Conservation (phyloP, 2,888 invertebrate genomes). For the Drosophila ezoana region DNA sequence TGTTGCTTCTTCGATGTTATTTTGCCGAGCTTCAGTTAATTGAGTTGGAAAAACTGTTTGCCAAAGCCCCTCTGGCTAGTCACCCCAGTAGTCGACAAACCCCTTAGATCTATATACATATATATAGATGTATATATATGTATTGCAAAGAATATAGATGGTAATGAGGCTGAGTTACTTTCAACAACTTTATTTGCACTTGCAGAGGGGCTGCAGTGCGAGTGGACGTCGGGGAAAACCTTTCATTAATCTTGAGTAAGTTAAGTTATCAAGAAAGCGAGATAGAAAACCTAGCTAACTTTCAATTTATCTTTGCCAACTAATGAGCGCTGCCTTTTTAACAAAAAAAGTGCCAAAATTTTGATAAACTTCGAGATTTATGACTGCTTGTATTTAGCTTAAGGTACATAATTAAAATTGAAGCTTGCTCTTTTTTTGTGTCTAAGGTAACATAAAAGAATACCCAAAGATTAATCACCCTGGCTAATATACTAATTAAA, state of each 20-base stretch:
- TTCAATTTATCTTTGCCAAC: conserved; percentile 67
- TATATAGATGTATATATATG: neutral
- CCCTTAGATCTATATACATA: conserved; percentile 1
- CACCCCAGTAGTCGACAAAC: conserved; percentile 16
- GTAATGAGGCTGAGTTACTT: conserved; percentile 27
- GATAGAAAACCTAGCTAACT: conserved; percentile 22
- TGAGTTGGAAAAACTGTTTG: conserved; percentile 59
- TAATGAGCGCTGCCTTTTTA: conserved; percentile 53
- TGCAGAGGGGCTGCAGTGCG: conserved; percentile 4
- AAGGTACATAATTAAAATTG: conserved; percentile 42
- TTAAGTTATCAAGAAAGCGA: conserved; percentile 45
- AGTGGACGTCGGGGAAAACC: conserved; percentile 4
- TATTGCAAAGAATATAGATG: neutral
- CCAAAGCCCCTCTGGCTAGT: conserved; percentile 16
- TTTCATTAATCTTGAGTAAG: conserved; percentile 71
- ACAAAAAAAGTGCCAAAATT: conserved; percentile 30
- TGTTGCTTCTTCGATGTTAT: conserved; percentile 31
- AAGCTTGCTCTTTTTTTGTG: conserved; percentile 20
- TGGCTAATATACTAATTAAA: conserved; percentile 27
- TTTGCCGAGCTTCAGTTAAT: conserved; percentile 45
- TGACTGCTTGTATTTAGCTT: conserved; percentile 32
- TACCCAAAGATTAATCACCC: conserved; percentile 28
- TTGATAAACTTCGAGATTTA: conserved; percentile 69
- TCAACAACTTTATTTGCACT: conserved; percentile 31
- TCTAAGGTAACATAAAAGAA: conserved; percentile 12